phyloP scores from a whole-genome alignment of 2,113 vertebrate species.

The Saccopteryx bilineata region DNA sequence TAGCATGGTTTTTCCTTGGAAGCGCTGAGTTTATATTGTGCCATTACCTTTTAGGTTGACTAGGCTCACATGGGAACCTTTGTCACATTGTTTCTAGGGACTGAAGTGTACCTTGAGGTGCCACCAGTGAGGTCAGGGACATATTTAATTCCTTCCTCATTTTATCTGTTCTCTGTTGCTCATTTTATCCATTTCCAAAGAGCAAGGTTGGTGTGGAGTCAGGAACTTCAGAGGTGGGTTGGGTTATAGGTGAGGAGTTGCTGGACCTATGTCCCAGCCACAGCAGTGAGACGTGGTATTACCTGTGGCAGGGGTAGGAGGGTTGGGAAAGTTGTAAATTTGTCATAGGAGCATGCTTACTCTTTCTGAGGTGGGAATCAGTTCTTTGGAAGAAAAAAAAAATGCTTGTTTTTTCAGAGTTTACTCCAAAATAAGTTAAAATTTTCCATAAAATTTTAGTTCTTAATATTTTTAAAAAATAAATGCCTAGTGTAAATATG shows the following conservation, averaged over 20 bases:
- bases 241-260: not conserved
- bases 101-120: constrained; percentile 2
- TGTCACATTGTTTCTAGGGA: not conserved
- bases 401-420: not conserved
- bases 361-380: not conserved
- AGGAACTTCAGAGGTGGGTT: not conserved
- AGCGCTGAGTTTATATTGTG: constrained; percentile 1
- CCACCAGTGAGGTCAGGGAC: not conserved
- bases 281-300: not conserved
- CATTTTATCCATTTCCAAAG: not conserved
- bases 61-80: not conserved
- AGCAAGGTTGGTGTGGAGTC: not conserved
- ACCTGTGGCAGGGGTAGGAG: not conserved
- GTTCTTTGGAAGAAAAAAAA: not conserved
- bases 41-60: not conserved
- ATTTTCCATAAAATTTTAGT: constrained; percentile 1
- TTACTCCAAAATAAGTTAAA: constrained; percentile 3
- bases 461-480: not conserved
- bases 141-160: not conserved
- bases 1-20: not conserved
- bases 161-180: not conserved
- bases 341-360: not conserved
- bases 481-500: not conserved
- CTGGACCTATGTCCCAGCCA: not conserved
- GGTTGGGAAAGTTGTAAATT: not conserved